phyloP scores from a whole-genome alignment of 2,113 vertebrate species.

The Acanthochromis polyacanthus region DNA sequence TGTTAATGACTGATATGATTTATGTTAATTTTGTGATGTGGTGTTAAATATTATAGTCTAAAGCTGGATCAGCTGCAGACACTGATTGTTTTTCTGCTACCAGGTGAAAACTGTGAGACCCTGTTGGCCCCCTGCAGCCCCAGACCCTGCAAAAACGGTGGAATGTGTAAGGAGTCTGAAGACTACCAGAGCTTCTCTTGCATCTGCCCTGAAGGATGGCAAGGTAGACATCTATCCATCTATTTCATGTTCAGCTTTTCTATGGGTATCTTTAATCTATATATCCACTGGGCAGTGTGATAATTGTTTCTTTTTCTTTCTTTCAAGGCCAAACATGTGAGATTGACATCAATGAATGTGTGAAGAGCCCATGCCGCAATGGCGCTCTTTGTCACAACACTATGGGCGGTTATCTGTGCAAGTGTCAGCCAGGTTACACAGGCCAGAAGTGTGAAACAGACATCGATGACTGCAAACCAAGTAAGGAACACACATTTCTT shows the following conservation, averaged over 20 bases:
- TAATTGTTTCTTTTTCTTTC: background rate
- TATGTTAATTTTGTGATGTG: background rate
- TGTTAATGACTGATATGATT: too few relatives aligned
- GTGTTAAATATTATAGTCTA: background rate
- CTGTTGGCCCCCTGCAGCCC: slow-evolving; percentile 92
- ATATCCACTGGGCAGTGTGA: background rate
- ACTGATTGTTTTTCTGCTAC: slow-evolving; percentile 27
- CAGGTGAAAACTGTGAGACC: slow-evolving; percentile 92
- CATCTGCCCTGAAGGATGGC: slow-evolving; percentile 93
- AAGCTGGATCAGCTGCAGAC: background rate
- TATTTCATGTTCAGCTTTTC: background rate
- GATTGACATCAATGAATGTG: slow-evolving; percentile 95
- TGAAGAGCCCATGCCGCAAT: slow-evolving; percentile 92
- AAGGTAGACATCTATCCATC: slow-evolving; percentile 84
- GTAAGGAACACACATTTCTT: slow-evolving; percentile 82
- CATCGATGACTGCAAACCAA: slow-evolving; percentile 93
- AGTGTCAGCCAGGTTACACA: slow-evolving; percentile 88
- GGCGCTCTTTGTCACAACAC: slow-evolving; percentile 92
- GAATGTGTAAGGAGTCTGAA: slow-evolving; percentile 90
- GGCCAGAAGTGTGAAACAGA: slow-evolving; percentile 92
- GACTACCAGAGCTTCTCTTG: slow-evolving; percentile 97
- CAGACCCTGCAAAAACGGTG: slow-evolving; percentile 92
- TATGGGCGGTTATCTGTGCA: slow-evolving; percentile 90
- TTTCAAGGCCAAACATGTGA: slow-evolving; percentile 94
- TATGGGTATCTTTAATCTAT: background rate